Evolutionary conservation across 2,113 vertebrate genomes (phyloP), one percentile per base, ranked within the genome.

Genomic region (Chamaetylas fuelleborni): DNA sequence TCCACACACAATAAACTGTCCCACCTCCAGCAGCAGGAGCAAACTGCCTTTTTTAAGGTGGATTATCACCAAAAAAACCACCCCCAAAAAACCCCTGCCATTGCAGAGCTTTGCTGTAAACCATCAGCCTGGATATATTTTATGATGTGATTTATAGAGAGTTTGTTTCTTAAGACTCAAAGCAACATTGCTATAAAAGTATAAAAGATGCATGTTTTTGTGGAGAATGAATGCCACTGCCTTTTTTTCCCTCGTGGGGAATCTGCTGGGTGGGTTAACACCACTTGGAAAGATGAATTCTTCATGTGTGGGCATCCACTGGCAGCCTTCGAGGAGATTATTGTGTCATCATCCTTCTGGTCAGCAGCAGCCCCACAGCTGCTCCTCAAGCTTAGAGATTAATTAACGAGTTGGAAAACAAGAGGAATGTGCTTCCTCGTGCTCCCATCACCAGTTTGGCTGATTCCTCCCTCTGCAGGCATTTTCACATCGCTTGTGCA

Each of bases 101-200:
- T 31, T 78, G 40, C 29, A 78, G 81, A 90, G 61, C 51, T 96
- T 88, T 95, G 28, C 88, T 86, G 61, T 86, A 90, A 96, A 66
- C 67, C 57, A 81, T 81, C 85, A 81, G 45, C 87, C 79, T 83
- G 88, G 76, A 42, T 95, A 56, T 45, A 57, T 94, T 95, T 97
- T 95, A 97, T 95, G 84, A 95, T 66, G 92, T 95, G 96, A 94
- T 97, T 96, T 96, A 96, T 84, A 58, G 88, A 90, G 62, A 81
- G 88, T 90, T 97, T 88, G 82, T 90, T 96, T 90, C 95, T 86
- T 40, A 61, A 86, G 77, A 86, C 92, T 88, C 82, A 61, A 88
- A 93, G 72, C 72, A 92, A 83, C 88, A 84, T 83, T 36, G 43
- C 88, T 86, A 70, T 93, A 84, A 93, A 96, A 93, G 56, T 23